Evolutionary conservation across 1,140 invertebrate species (phyloP).

Genomic region (Streblospio benedicti): DNA sequence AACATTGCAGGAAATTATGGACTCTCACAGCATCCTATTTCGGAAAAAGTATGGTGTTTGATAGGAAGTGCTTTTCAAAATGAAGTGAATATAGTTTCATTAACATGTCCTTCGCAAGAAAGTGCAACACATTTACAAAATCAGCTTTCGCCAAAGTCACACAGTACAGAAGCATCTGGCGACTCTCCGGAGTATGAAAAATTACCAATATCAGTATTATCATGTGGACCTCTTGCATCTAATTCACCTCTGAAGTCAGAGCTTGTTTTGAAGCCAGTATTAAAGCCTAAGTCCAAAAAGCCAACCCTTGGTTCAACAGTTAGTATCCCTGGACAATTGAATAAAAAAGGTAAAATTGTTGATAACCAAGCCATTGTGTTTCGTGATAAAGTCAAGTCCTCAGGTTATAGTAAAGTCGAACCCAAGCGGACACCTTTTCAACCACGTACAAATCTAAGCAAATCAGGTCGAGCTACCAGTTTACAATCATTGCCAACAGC

Average conservation of each 20-base stretch:
- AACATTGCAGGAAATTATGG: conserved; percentile 1
- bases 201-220: not conserved
- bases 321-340: conserved; percentile 14
- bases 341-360: conserved; percentile 18
- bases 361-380: conserved; percentile 39
- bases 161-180: not conserved
- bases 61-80: conserved; percentile 37
- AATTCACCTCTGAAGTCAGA: conserved; percentile 33
- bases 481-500: too few relatives aligned
- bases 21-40: too few relatives aligned
- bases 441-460: not conserved
- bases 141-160: not conserved
- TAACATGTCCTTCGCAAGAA: conserved; percentile 17
- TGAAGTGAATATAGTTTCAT: conserved; percentile 29
- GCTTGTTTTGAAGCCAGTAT: conserved; percentile 27
- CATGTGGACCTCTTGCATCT: conserved; percentile 20
- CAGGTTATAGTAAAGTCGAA: conserved; percentile 35
- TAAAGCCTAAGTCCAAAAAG: conserved; percentile 12
- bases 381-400: conserved; percentile 40
- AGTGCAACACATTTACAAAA: too few relatives aligned
- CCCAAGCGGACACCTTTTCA: conserved; percentile 25
- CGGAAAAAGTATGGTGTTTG: conserved; percentile 32
- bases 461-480: too few relatives aligned
- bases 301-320: not conserved
- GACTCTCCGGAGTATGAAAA: not conserved